Conservation (phyloP, 2,888 invertebrate genomes). For the Teleogryllus oceanicus region DNA sequence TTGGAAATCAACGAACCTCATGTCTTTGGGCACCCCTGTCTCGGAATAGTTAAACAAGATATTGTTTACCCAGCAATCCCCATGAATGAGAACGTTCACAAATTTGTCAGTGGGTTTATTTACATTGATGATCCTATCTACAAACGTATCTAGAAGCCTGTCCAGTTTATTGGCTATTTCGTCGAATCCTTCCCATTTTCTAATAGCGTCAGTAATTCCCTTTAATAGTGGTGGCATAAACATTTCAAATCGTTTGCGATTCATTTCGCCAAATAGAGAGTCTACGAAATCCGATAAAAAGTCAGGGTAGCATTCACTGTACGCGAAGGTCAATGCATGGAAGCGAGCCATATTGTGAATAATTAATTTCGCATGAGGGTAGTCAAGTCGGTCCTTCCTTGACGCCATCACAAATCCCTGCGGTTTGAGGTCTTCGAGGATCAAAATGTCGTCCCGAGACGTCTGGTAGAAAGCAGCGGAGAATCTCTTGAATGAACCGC, state of each 20-base stretch:
- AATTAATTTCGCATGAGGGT: conserved; percentile 20
- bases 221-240: too few species aligned
- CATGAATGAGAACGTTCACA: conserved; percentile 33
- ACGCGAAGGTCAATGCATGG: conserved; percentile 31
- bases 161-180: neutral
- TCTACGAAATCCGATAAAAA: neutral
- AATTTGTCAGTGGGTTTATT: neutral
- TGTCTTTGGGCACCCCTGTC: conserved; percentile 23
- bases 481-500: neutral
- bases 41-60: conserved; percentile 31
- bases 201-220: too few species aligned
- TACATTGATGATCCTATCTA: neutral
- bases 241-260: neutral
- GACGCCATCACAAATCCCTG: conserved; percentile 31
- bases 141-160: neutral
- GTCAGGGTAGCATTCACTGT: neutral
- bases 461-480: neutral
- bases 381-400: conserved; percentile 27
- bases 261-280: neutral
- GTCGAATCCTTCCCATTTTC: neutral
- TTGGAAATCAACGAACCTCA: conserved; percentile 36
- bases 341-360: conserved; percentile 29
- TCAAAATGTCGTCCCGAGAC: neutral
- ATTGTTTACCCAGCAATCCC: conserved; percentile 37
- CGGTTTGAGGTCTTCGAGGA: conserved; percentile 29